Evolutionary conservation across 2,888 invertebrate genomes (phyloP).

Genomic region (Anorthoa munda): DNA sequence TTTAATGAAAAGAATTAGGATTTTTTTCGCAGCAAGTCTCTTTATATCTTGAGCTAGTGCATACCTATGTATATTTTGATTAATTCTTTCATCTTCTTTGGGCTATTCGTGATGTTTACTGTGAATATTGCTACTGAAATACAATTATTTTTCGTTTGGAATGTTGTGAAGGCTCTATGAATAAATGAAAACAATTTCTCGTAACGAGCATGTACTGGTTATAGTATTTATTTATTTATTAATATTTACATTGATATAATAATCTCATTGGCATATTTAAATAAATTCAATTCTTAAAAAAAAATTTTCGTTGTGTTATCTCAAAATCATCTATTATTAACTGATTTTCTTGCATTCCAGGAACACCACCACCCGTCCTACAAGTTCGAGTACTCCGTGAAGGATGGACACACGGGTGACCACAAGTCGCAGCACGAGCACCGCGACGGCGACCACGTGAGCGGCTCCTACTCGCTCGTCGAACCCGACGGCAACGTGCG

Average conservation of each 20-base stretch:
- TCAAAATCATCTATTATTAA: background rate
- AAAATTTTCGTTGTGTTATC: background rate
- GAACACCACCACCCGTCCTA: slow-evolving; percentile 87
- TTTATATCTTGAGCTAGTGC: too few species aligned
- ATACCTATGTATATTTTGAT: too few species aligned
- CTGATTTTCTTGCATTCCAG: background rate
- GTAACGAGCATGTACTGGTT: background rate
- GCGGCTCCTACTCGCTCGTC: slow-evolving; percentile 91
- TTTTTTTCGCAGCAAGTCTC: too few species aligned
- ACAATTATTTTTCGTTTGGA: background rate
- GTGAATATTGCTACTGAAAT: background rate
- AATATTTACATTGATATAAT: background rate
- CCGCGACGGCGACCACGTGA: slow-evolving; percentile 91
- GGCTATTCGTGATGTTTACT: background rate
- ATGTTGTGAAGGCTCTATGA: background rate
- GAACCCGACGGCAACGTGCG: slow-evolving; percentile 91
- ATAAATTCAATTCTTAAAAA: background rate
- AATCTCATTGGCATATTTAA: background rate
- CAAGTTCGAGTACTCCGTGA: slow-evolving; percentile 90
- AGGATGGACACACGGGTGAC: slow-evolving; percentile 91
- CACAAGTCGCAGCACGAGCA: slow-evolving; percentile 90
- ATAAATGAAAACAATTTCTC: slow-evolving; percentile 14
- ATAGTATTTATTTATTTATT: background rate
- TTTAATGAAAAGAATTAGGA: too few species aligned
- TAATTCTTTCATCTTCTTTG: too few species aligned